These are phyloP conservation scores for Dolichallabes microphthalmus DNA, from an alignment of 2,113 vertebrate genomes.

Conservation along the genomic window DNA sequence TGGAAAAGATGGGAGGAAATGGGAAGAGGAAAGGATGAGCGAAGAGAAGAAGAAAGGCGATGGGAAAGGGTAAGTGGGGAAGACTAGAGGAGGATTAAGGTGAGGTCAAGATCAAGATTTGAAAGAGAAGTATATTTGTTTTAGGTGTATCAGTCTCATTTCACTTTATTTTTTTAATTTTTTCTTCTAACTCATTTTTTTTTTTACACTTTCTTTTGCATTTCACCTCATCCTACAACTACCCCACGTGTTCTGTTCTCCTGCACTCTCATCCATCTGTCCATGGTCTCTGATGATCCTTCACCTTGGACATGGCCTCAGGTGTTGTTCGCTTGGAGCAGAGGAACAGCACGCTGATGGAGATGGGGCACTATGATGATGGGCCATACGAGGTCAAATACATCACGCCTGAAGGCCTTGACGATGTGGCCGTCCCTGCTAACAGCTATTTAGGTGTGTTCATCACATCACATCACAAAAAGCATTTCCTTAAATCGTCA, in stretches of 20 bases:
- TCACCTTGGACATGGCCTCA: constrained; percentile 53
- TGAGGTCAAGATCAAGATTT: background rate
- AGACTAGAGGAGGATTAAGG: background rate
- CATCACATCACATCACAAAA: constrained; percentile 2
- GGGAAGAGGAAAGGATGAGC: background rate
- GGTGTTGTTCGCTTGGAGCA: constrained; percentile 90
- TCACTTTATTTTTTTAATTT: background rate
- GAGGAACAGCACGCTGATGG: constrained; percentile 81
- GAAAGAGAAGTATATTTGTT: background rate
- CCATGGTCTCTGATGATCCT: background rate
- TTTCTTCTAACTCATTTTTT: background rate
- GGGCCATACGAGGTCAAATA: constrained; percentile 91
- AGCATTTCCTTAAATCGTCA: background rate
- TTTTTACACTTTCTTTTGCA: background rate
- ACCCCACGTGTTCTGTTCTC: background rate
- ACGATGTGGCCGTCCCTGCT: constrained; percentile 81
- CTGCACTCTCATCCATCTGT: background rate
- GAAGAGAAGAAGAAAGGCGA: background rate
- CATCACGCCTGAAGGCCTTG: constrained; percentile 72
- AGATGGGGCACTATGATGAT: constrained; percentile 79
- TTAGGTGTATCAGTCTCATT: background rate
- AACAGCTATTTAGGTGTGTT: constrained; percentile 95
- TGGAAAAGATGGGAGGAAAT: background rate
- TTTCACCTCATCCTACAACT: background rate
- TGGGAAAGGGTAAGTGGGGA: no score